A percentile compares a stretch with the other conserved stretches of the same genome.
Conservation (phyloP, 2,113 vertebrate genomes). For the Cottus gobio region DNA sequence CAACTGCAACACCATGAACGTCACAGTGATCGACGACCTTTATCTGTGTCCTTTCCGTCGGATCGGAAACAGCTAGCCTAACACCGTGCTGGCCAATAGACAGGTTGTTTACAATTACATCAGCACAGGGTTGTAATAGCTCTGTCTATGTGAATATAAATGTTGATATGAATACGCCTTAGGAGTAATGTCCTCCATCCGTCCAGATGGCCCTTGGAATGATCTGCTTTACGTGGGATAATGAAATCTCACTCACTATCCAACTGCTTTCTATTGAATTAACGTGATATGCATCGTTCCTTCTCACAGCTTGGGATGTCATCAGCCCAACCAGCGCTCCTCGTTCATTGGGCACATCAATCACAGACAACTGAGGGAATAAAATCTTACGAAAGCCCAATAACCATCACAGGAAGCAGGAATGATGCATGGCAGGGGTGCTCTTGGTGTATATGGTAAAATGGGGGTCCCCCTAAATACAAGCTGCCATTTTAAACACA, state of each 20-base stretch:
- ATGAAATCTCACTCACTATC: slow-evolving; percentile 78
- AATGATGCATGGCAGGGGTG: slow-evolving; percentile 37
- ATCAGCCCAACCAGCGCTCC: slow-evolving; percentile 48
- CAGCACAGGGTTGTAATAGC: slow-evolving; percentile 11
- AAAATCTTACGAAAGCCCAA: slow-evolving; percentile 58
- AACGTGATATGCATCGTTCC: slow-evolving; percentile 67
- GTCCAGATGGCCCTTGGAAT: slow-evolving; percentile 69
- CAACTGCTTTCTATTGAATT: slow-evolving; percentile 74
- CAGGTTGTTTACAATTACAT: slow-evolving; percentile 35
- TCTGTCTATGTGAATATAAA: slow-evolving; percentile 29
- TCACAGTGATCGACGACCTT: slow-evolving; percentile 6
- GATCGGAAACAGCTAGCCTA: slow-evolving; percentile 4
- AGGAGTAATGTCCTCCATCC: slow-evolving; percentile 53
- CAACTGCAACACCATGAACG: slow-evolving; percentile 1
- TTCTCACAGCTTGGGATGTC: slow-evolving; percentile 60
- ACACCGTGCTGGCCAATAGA: slow-evolving; percentile 16
- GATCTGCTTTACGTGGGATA: slow-evolving; percentile 65
- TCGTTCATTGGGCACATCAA: slow-evolving; percentile 61
- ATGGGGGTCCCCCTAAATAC: slow-evolving; percentile 19
- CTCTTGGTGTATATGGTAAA: slow-evolving; percentile 29
- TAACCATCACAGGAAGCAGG: slow-evolving; percentile 55
- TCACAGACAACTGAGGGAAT: slow-evolving; percentile 70
- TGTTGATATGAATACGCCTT: slow-evolving; percentile 53
- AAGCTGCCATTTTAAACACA: slow-evolving; percentile 43
- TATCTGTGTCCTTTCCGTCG: neutral